Conservation (phyloP, 2,797 vertebrate genomes). For the Urosaurus nigricauda region DNA sequence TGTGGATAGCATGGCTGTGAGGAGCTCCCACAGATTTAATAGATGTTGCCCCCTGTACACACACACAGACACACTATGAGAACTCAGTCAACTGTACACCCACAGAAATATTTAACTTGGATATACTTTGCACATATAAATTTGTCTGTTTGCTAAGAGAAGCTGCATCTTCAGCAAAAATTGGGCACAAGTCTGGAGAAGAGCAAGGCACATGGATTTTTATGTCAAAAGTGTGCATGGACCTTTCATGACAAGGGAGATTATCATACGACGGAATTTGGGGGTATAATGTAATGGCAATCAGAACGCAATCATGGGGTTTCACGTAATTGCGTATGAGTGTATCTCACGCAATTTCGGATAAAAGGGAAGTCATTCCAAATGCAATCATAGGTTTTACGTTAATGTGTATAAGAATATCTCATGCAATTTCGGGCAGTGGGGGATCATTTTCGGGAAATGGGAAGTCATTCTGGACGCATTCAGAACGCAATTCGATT, state of each 20-base stretch:
- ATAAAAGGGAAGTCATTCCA: too few species aligned
- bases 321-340: too few species aligned
- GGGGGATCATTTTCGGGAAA: too few species aligned
- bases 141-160: background rate
- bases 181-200: background rate
- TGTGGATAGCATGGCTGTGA: background rate
- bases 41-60: background rate
- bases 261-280: too few species aligned
- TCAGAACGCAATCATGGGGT: too few species aligned
- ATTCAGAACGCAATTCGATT: too few species aligned
- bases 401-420: too few species aligned
- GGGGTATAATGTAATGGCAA: too few species aligned
- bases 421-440: too few species aligned
- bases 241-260: background rate
- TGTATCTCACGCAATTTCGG: too few species aligned
- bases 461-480: too few species aligned
- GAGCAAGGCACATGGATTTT: background rate
- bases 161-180: background rate
- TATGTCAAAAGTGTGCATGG: background rate
- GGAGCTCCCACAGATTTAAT: background rate
- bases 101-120: background rate
- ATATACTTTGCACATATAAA: background rate
- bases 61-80: background rate
- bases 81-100: background rate
- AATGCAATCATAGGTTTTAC: too few species aligned